A percentile compares a stretch with the other conserved stretches of the same genome.
phyloP scores from a whole-genome alignment of 1,140 invertebrate species.

The Drosophila rufa region DNA sequence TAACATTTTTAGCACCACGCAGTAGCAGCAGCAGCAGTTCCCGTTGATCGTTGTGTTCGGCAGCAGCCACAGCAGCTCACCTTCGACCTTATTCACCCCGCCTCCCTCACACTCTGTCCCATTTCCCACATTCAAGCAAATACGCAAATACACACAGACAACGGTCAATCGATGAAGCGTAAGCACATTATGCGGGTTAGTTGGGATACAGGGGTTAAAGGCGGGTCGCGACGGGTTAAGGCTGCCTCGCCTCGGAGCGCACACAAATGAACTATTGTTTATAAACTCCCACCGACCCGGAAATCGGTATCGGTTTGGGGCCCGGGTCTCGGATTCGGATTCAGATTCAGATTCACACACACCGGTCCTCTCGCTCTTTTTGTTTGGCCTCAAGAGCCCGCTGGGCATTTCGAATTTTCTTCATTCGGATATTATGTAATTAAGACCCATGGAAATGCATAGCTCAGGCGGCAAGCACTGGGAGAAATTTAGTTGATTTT shows the following conservation, averaged over 20 bases:
- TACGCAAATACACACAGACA: conserved; percentile 34
- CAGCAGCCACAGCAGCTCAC: conserved; percentile 14
- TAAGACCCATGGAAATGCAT: conserved; percentile 45
- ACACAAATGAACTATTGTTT: conserved; percentile 80
- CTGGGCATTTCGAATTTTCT: conserved; percentile 42
- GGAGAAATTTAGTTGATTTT: neutral
- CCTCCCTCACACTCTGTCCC: neutral
- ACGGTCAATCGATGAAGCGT: conserved; percentile 70
- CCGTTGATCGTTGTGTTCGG: conserved; percentile 23
- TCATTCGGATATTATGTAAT: conserved; percentile 54
- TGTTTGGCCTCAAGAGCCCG: conserved; percentile 24
- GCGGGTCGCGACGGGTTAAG: conserved; percentile 21
- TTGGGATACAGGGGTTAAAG: conserved; percentile 21
- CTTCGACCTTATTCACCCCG: conserved; percentile 21
- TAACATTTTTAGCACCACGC: conserved; percentile 78
- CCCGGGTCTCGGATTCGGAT: neutral
- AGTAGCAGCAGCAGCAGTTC: conserved; percentile 16
- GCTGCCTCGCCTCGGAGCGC: conserved; percentile 15
- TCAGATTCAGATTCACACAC: conserved; percentile 6
- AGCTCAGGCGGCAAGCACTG: neutral
- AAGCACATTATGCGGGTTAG: conserved; percentile 70
- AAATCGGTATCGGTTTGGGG: conserved; percentile 29
- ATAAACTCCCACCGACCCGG: conserved; percentile 42
- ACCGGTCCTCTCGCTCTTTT: conserved; percentile 12
- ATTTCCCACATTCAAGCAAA: conserved; percentile 1